phyloP scores from a whole-genome alignment of 2,113 vertebrate genomes.

The Menura novaehollandiae region DNA sequence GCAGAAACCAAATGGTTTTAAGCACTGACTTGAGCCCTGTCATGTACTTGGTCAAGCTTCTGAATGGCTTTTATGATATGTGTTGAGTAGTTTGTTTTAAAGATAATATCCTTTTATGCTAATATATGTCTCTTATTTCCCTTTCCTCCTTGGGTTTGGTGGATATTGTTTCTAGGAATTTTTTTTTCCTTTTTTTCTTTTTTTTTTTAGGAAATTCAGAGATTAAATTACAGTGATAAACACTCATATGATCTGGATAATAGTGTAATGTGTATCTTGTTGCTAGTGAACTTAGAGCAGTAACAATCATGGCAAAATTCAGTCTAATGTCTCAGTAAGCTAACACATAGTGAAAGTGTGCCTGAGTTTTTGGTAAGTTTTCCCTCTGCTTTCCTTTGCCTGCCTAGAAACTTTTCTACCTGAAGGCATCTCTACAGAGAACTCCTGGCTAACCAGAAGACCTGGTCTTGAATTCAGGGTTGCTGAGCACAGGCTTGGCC shows the following conservation, averaged over 20 bases:
- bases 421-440: background rate
- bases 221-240: background rate
- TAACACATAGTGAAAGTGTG: fast-evolving
- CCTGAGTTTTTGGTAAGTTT: background rate
- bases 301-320: background rate
- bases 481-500: background rate
- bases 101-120: background rate
- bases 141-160: background rate
- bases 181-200: too few relatives aligned
- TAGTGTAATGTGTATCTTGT: background rate
- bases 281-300: background rate
- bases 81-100: background rate
- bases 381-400: background rate
- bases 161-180: background rate
- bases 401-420: background rate
- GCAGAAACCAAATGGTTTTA: background rate
- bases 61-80: background rate
- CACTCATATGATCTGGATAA: background rate
- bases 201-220: background rate
- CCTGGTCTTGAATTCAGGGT: background rate
- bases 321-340: background rate
- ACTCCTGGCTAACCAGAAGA: background rate
- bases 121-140: background rate
- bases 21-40: background rate
- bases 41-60: background rate